These are phyloP conservation scores for Pteronotus mesoamericanus DNA, from an alignment of 2,797 vertebrate species.

Conservation along the genomic window DNA sequence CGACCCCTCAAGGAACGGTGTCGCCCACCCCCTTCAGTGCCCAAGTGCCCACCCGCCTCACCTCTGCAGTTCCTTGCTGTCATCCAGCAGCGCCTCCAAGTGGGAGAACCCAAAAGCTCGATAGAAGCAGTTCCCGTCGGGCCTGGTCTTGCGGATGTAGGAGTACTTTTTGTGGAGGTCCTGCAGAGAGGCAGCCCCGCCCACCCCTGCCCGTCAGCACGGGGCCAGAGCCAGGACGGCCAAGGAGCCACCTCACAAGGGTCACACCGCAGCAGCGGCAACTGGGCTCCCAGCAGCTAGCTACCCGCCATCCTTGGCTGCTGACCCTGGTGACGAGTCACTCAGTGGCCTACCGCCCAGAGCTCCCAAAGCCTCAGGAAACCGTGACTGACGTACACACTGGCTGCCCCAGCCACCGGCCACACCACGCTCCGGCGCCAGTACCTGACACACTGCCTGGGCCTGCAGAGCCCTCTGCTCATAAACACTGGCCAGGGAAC, in stretches of 20 bases:
- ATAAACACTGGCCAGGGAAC: background rate
- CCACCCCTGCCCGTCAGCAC: background rate
- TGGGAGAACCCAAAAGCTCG: slow-evolving; percentile 94
- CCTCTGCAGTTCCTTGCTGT: slow-evolving; percentile 92
- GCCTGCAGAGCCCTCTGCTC: background rate
- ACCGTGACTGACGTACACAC: background rate
- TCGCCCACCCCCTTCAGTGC: background rate
- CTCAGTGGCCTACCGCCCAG: background rate
- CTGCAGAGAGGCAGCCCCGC: slow-evolving; percentile 72
- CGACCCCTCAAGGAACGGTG: accelerated
- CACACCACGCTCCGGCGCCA: background rate
- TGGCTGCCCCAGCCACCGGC: background rate
- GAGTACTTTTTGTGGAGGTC: slow-evolving; percentile 94
- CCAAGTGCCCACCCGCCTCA: slow-evolving; percentile 56
- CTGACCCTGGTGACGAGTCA: background rate
- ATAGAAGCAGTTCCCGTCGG: slow-evolving; percentile 96
- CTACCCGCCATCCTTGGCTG: background rate
- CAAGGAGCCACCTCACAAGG: background rate
- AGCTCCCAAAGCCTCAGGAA: background rate
- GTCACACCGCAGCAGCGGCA: background rate
- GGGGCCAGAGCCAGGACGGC: background rate
- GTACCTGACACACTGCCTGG: background rate
- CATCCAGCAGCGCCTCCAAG: slow-evolving; percentile 91
- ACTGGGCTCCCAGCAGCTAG: background rate
- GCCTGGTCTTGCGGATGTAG: slow-evolving; percentile 92